Evolutionary conservation across 2,888 invertebrate species (phyloP).

Genomic region (Poecilobothrus nobilitatus): DNA sequence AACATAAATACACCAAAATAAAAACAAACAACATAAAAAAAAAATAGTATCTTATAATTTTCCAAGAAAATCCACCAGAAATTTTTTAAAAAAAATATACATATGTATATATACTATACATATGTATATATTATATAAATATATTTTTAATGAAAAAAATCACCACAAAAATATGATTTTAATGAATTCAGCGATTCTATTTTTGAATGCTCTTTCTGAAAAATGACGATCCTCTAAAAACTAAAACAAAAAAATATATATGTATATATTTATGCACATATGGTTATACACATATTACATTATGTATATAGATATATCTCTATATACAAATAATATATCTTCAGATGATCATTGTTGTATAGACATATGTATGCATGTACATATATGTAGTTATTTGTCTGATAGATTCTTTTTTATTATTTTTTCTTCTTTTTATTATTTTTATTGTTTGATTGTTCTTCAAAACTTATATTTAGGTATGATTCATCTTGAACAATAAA

Average conservation of each 20-base stretch:
- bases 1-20: neutral
- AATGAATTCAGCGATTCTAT: conserved; percentile 6
- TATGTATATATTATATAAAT: neutral
- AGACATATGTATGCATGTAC: no score
- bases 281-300: neutral
- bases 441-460: neutral
- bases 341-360: no score
- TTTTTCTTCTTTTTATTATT: neutral
- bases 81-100: neutral
- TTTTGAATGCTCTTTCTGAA: neutral
- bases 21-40: no score
- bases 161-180: neutral
- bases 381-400: neutral
- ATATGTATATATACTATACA: no score
- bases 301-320: neutral
- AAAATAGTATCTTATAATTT: neutral
- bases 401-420: neutral
- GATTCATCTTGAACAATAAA: neutral
- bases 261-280: neutral
- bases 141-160: neutral
- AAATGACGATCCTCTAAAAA: neutral
- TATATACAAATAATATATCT: no score
- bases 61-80: neutral
- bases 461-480: neutral
- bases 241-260: neutral